Evolutionary conservation across 2,888 invertebrate species (phyloP), one percentile per base, ranked within the genome.

Genomic region (Prionchulus punctatus): DNA sequence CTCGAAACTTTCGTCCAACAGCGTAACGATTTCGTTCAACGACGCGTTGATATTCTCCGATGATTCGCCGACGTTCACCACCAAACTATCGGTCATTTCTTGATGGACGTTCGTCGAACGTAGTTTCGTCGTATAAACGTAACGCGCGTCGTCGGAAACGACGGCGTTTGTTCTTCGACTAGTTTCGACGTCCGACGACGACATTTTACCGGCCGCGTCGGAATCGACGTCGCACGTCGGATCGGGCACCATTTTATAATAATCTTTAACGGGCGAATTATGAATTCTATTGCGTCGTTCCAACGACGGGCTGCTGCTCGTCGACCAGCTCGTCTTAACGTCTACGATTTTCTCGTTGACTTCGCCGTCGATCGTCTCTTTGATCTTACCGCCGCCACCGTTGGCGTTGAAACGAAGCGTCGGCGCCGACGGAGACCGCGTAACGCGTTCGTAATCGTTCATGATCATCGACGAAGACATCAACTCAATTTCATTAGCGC

Each of bases 71-170:
- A 49, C 50, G 50, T 49, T 49, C 28, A 49, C 50, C 28, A 49
- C 12, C 21, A 49, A 12, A 28, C 50, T 49, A 28, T 49, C 50
- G 28, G 50, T 49, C 30, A 49, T 28, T 49, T 49, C 50, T 15
- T 28, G 12, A 49, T 28, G 12, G 36, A 36, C 36, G 36, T 12
- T 12, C 36, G 36, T 7, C n/a, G n/a, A n/a, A n/a, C n/a, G n/a
- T n/a, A n/a, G n/a, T n/a, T n/a, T n/a, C 18, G 7, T 7, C 36
- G 36, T 36, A 36, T 36, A 36, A 18, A 36, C 36, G 36, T 36
- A 36, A 7, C 7, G 36, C 18, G 36, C 36, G 36, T 36, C 36
- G 21, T 49, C 50, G 30, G 12, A 7, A 45, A n/a, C 23, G 12
- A 7, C 4, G 4, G 45, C 12, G 23, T 7, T n/a, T 7, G 12